Conservation (phyloP, 2,797 vertebrate genomes). For the Peromyscus eremicus region DNA sequence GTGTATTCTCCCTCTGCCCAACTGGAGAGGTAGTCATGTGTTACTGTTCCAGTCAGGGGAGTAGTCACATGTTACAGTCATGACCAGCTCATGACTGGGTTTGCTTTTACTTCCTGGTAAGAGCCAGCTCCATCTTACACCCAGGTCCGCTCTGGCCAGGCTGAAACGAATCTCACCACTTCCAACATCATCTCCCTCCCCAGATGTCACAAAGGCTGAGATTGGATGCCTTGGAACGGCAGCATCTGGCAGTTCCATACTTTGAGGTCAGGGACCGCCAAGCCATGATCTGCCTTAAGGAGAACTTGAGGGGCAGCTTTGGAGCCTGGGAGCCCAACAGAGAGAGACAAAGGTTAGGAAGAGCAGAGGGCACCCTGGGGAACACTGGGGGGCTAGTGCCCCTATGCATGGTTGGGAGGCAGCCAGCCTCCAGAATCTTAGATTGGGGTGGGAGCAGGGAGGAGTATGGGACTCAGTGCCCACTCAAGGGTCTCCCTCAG, state of each 20-base stretch:
- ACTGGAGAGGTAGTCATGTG: not conserved
- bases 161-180: not conserved
- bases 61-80: not conserved
- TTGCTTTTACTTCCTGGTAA: not conserved
- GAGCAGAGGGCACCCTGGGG: not conserved
- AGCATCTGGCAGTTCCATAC: not conserved
- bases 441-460: not conserved
- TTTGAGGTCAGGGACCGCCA: not conserved
- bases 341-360: not conserved
- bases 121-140: not conserved
- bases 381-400: not conserved
- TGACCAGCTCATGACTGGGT: not conserved
- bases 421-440: slow-evolving; percentile 64
- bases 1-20: not conserved
- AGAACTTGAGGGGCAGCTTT: not conserved
- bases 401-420: slow-evolving; percentile 35
- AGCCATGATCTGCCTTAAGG: not conserved
- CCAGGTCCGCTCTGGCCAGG: no score
- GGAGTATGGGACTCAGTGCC: not conserved
- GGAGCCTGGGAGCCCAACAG: not conserved
- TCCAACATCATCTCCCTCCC: not conserved
- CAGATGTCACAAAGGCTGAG: not conserved
- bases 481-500: not conserved
- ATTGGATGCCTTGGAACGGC: not conserved
- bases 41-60: not conserved